phyloP scores from a whole-genome alignment of 2,113 vertebrate genomes.

The Anguilla rostrata region DNA sequence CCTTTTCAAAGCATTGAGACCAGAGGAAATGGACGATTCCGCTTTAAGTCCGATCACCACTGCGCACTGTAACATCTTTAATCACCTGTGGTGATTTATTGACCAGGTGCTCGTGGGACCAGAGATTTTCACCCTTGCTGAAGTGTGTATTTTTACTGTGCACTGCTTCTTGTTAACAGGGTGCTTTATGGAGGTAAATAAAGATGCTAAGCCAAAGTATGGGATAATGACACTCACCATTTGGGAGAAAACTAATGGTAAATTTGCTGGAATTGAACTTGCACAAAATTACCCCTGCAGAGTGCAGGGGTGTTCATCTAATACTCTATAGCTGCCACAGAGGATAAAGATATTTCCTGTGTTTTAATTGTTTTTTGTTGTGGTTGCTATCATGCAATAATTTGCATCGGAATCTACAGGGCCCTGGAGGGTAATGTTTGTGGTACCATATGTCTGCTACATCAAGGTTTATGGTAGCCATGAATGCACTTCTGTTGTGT shows the following conservation, averaged over 20 bases:
- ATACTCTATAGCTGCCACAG: conserved; percentile 27
- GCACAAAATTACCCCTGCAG: conserved; percentile 59
- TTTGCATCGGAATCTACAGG: conserved; percentile 48
- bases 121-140: conserved; percentile 16
- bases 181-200: conserved; percentile 52
- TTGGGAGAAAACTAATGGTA: conserved; percentile 39
- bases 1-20: background rate
- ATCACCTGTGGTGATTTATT: background rate
- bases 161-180: conserved; percentile 26
- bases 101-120: background rate
- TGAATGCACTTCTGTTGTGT: conserved; percentile 55
- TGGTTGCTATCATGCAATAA: conserved; percentile 27
- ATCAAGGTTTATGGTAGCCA: conserved; percentile 34
- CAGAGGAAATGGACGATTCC: background rate
- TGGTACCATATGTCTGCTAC: conserved; percentile 44
- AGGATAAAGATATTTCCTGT: conserved; percentile 37
- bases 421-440: conserved; percentile 39
- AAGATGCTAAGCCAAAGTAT: conserved; percentile 64
- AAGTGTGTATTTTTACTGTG: background rate
- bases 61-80: background rate
- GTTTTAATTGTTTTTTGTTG: conserved; percentile 27
- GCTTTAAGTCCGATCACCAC: background rate
- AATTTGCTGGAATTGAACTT: conserved; percentile 59
- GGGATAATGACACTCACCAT: conserved; percentile 44
- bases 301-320: conserved; percentile 46